Conservation (phyloP, 2,888 invertebrate species). For the Frankliniella fusca region DNA sequence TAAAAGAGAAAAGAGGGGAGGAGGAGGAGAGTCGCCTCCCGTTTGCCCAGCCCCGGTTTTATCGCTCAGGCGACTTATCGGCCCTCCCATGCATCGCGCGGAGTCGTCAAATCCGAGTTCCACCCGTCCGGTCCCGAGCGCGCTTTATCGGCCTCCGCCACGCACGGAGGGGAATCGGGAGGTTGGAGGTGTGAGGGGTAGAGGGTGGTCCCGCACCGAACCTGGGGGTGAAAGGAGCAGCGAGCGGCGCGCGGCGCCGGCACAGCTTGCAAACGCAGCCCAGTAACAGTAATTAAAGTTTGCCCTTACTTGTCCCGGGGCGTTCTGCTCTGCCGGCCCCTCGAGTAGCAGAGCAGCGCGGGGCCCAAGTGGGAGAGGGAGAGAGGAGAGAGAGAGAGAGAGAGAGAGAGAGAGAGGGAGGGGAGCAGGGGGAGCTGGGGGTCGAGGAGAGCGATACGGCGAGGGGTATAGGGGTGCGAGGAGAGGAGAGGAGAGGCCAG, state of each 20-base stretch:
- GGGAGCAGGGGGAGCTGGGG: not conserved
- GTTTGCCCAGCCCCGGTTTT: too few relatives aligned
- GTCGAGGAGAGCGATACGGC: not conserved
- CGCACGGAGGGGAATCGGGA: not conserved
- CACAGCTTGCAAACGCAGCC: too few relatives aligned
- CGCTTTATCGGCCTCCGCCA: not conserved
- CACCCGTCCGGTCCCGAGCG: too few relatives aligned
- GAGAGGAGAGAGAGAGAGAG: too few relatives aligned
- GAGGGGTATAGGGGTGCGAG: not conserved
- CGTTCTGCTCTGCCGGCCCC: not conserved
- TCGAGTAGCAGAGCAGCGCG: not conserved
- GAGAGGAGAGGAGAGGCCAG: too few relatives aligned
- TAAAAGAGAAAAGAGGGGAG: too few relatives aligned
- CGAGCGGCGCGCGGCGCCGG: not conserved
- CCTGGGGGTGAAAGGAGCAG: not conserved
- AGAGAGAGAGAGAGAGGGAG: too few relatives aligned
- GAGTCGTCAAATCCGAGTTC: too few relatives aligned
- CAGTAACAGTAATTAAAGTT: constrained; percentile 19
- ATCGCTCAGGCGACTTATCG: too few relatives aligned
- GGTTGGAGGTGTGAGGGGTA: not conserved
- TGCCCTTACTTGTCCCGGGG: constrained; percentile 12
- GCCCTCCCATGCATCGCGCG: too few relatives aligned
- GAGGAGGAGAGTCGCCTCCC: too few relatives aligned
- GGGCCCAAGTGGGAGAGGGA: not conserved
- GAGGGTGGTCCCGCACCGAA: not conserved